These are phyloP conservation scores for Planiliza haematocheilus DNA, from an alignment of 2,113 vertebrate genomes.

Conservation along the genomic window DNA sequence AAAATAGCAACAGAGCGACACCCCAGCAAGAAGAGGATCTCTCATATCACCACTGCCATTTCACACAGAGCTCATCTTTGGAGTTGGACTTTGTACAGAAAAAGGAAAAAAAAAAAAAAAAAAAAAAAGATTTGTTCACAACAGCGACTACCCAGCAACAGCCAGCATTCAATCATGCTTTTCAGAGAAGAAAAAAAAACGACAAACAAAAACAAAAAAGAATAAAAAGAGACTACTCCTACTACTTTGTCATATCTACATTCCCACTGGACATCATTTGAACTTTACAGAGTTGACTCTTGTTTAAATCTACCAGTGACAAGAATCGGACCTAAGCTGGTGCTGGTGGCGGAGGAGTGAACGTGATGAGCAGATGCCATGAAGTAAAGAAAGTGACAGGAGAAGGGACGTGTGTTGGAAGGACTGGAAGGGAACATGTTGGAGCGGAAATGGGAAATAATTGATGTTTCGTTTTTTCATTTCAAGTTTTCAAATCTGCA, in stretches of 20 bases:
- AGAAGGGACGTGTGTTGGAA: constrained; percentile 61
- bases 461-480: constrained; percentile 18
- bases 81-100: constrained; percentile 82
- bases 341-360: constrained; percentile 45
- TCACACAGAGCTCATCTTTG: constrained; percentile 80
- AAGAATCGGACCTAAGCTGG: constrained; percentile 38
- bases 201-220: constrained; percentile 49
- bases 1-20: constrained; percentile 78
- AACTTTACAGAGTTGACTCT: constrained; percentile 67
- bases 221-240: constrained; percentile 64
- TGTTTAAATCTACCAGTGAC: constrained; percentile 45
- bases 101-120: constrained; percentile 54
- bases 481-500: constrained; percentile 42
- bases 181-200: constrained; percentile 56
- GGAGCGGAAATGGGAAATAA: constrained; percentile 26
- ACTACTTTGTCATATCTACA: constrained; percentile 80
- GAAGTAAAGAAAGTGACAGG: constrained; percentile 50
- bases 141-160: constrained; percentile 70
- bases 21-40: constrained; percentile 85
- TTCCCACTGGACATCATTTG: constrained; percentile 80
- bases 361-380: constrained; percentile 30
- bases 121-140: constrained; percentile 38
- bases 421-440: constrained; percentile 64
- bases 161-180: constrained; percentile 69
- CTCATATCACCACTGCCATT: constrained; percentile 94